Evolutionary conservation across 2,888 invertebrate genomes (phyloP).

Genomic region (Danaus chrysippus): DNA sequence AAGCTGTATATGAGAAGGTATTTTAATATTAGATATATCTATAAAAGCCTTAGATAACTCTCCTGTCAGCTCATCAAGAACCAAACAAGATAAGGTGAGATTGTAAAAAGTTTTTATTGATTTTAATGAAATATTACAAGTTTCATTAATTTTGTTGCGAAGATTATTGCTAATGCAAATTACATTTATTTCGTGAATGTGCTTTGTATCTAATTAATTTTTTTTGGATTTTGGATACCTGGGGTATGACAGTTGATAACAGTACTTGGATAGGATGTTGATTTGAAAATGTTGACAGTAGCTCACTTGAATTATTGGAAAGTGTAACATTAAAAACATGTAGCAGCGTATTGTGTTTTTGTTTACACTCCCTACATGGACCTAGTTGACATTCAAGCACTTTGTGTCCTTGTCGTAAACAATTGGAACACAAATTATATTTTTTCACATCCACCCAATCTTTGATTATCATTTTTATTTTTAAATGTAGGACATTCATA

Average conservation of each 20-base stretch:
- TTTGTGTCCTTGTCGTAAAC: slow-evolving; percentile 5
- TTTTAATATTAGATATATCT: too few relatives aligned
- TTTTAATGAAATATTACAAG: not conserved
- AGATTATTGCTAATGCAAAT: too few relatives aligned
- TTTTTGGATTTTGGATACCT: slow-evolving; percentile 7
- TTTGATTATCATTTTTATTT: not conserved
- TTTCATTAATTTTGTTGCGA: not conserved
- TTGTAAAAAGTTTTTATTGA: slow-evolving; percentile 10
- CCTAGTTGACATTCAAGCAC: slow-evolving; percentile 4
- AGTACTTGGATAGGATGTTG: too few relatives aligned
- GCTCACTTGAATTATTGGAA: too few relatives aligned
- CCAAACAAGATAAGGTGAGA: too few relatives aligned
- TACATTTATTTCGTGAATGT: not conserved
- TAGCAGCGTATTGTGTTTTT: too few relatives aligned
- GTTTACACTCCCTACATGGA: slow-evolving; percentile 1
- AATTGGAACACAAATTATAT: slow-evolving; percentile 1
- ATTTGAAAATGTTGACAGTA: too few relatives aligned
- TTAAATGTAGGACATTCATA: too few relatives aligned
- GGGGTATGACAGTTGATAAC: slow-evolving; percentile 4
- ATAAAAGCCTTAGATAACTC: slow-evolving; percentile 11
- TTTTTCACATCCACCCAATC: not conserved
- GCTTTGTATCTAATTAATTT: too few relatives aligned
- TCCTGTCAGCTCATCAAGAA: slow-evolving; percentile 12
- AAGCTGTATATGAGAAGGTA: too few relatives aligned
- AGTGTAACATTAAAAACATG: too few relatives aligned